These are phyloP conservation scores for Panonychus citri DNA, from an alignment of 1,140 invertebrate genomes.

Conservation along the genomic window DNA sequence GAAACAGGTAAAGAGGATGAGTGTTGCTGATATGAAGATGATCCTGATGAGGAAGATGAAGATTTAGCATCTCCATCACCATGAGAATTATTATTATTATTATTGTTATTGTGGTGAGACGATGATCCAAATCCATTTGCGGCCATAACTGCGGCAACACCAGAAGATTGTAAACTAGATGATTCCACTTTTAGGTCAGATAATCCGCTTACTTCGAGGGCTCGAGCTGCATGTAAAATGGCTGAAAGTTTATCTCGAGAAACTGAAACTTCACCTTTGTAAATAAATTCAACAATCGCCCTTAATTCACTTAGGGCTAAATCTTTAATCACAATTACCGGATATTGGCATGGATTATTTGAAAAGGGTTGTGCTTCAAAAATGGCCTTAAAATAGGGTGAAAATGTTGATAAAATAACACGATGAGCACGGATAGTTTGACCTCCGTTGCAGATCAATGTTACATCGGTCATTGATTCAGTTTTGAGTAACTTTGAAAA, in stretches of 20 bases:
- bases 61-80: not conserved
- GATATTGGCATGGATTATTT: constrained; percentile 17
- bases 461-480: constrained; percentile 4
- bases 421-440: constrained; percentile 9
- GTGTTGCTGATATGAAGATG: too few relatives aligned
- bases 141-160: not conserved
- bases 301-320: constrained; percentile 31
- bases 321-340: constrained; percentile 31
- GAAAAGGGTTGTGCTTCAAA: constrained; percentile 5
- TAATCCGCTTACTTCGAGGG: constrained; percentile 1
- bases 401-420: constrained; percentile 9
- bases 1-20: too few relatives aligned
- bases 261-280: constrained; percentile 32
- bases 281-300: constrained; percentile 34
- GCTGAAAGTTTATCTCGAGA: constrained; percentile 3
- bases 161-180: not conserved
- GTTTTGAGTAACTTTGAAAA: not conserved
- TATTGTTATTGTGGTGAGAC: too few relatives aligned
- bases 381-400: constrained; percentile 8
- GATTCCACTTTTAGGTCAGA: not conserved
- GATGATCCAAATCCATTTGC: not conserved
- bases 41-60: not conserved
- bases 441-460: constrained; percentile 1
- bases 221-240: constrained; percentile 3
- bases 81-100: too few relatives aligned